phyloP scores from a whole-genome alignment of 37 sponge, comb jelly and placozoan genomes.

The Cliona cf. orientalis region DNA sequence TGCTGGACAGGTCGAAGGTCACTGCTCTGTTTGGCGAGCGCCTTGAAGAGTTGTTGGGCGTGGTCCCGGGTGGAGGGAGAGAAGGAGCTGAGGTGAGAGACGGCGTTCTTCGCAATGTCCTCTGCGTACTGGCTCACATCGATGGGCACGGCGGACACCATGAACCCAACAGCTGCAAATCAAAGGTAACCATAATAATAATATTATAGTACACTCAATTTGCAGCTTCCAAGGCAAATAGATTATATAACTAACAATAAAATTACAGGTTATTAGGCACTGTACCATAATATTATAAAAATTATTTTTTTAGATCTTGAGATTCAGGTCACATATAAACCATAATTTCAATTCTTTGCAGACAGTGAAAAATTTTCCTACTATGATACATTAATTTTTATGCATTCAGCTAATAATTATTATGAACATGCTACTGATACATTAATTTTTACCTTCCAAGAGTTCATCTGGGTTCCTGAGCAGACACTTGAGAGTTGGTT shows the following conservation, averaged over 20 bases:
- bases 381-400: too few species aligned
- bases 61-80: conserved; percentile 9
- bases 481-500: conserved; percentile 51
- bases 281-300: too few species aligned
- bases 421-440: neutral
- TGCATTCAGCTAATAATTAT: neutral
- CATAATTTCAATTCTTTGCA: too few species aligned
- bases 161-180: conserved; percentile 51
- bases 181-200: too few species aligned
- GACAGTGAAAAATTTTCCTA: too few species aligned
- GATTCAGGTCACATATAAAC: too few species aligned
- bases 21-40: conserved; percentile 62
- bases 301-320: too few species aligned
- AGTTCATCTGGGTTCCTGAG: conserved; percentile 77
- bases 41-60: conserved; percentile 19
- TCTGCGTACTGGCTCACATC: conserved; percentile 65
- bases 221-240: too few species aligned
- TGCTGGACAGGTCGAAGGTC: conserved; percentile 23
- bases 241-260: too few species aligned
- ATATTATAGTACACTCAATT: too few species aligned
- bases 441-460: conserved; percentile 41
- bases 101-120: conserved; percentile 42
- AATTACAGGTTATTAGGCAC: too few species aligned
- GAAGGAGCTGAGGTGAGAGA: conserved; percentile 44
- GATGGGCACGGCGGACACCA: conserved; percentile 48